Base-by-base conservation (phyloP, 2,113 vertebrate species). In the Cygnus buccinator region DNA sequence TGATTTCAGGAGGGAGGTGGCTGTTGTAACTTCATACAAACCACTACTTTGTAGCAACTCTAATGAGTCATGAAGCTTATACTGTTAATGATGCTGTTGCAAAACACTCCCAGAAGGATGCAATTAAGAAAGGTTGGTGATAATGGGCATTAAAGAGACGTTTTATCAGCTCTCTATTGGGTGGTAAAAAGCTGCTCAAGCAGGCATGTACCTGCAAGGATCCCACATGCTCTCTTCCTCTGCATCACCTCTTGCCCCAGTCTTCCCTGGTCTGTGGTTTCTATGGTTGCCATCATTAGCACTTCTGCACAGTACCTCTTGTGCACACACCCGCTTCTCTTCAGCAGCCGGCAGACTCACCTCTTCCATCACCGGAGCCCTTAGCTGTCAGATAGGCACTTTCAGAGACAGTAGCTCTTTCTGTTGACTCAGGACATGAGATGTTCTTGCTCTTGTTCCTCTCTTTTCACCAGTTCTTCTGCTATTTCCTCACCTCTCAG, bases 91-190 rank as follows among this genome's bases (percentile, higher is more conserved):
- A 75, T 14, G 9, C 14, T 3, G 0, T 28, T 71, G 61, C 57
- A 83, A 79, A 87, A 46, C 0, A 1, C 44, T 71, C 92, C 81
- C 50, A 33, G 62, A 55, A 87, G 67, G 77, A 79, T 61, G 57
- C 35, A 94, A 57, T 83, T 92, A 79, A 79, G 89, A 71, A 79
- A 89, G 31, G 61, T 19, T 83, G 61, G 50, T 79, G 67, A 75
- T 89, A 79, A 87, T 22, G 50, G 52, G 29, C 50, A 35, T 50
- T 79, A 70, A 83, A 61, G 39, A 75, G 50, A 29, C 6, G 11
- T 75, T 74, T 94, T 54, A 44, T 65, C 50, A 54, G 11, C n/a
- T 59, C 28, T 70, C 31, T 59, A 0, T 22, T 46, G 55, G 70
- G 31, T 41, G 62, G 39, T 71, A 83, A 83, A 90, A 74, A 83